Evolutionary conservation across 2,113 vertebrate species (phyloP).

Genomic region (Trogon surrucura): DNA sequence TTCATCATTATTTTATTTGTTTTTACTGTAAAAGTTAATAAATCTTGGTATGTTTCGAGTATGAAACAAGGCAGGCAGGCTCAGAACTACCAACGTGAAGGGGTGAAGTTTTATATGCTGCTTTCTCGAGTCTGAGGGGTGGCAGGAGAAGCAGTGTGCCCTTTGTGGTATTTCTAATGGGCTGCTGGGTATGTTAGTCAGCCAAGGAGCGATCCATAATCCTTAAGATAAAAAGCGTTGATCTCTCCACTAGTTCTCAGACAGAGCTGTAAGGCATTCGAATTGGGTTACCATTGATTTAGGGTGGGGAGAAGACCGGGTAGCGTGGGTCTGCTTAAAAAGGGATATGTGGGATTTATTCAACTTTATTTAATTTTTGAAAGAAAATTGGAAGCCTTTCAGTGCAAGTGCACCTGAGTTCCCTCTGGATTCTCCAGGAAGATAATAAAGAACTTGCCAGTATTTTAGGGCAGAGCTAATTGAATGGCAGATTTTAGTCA

Average conservation of each 20-base stretch:
- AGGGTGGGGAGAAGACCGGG: background rate
- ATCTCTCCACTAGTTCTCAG: conserved; percentile 66
- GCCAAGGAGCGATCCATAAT: conserved; percentile 55
- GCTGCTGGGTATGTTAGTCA: conserved; percentile 46
- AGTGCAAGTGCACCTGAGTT: background rate
- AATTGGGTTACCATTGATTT: conserved; percentile 76
- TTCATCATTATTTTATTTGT: conserved; percentile 84
- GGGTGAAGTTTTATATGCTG: conserved; percentile 50
- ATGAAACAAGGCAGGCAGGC: conserved; percentile 65
- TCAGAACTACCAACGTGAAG: background rate
- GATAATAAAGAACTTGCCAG: background rate
- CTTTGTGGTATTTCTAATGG: conserved; percentile 57
- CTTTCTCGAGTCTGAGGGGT: conserved; percentile 32
- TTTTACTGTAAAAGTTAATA: conserved; percentile 88
- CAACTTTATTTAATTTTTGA: conserved; percentile 49
- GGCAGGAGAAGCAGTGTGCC: conserved; percentile 7
- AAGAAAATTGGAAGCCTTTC: conserved; percentile 44
- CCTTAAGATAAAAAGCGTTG: conserved; percentile 72
- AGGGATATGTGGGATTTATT: conserved; percentile 34
- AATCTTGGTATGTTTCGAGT: conserved; percentile 75
- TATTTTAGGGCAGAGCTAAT: conserved; percentile 11
- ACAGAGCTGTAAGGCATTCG: conserved; percentile 63
- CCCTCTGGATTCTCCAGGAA: background rate
- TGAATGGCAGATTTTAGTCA: background rate
- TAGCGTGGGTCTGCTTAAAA: conserved; percentile 47